A percentile compares a stretch with the other conserved stretches of the same genome.
Evolutionary conservation across 2,113 vertebrate species (phyloP).

Genomic region (Larimichthys crocea): DNA sequence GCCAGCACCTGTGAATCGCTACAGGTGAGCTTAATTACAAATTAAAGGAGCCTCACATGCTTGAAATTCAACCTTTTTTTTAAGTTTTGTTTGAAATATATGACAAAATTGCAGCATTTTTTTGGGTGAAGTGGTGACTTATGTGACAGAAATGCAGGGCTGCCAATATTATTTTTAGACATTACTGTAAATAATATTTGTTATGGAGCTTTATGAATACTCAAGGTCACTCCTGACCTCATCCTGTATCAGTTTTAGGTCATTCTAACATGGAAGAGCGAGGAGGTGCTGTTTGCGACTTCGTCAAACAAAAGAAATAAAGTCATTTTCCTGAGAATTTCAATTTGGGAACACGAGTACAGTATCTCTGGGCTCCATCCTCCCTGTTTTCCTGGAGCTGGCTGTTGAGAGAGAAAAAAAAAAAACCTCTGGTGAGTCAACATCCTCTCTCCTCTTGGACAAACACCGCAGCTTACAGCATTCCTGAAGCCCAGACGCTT

Average conservation of each 20-base stretch:
- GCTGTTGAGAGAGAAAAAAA: conserved; percentile 33
- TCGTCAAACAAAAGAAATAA: background rate
- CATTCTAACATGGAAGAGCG: background rate
- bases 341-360: conserved; percentile 51
- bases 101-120: too few relatives aligned
- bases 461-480: conserved; percentile 56
- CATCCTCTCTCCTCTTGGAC: conserved; percentile 71
- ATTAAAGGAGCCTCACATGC: too few relatives aligned
- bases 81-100: too few relatives aligned
- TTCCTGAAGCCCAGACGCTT: conserved; percentile 51
- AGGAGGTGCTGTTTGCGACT: background rate
- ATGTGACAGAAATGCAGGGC: too few relatives aligned
- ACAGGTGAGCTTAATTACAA: too few relatives aligned
- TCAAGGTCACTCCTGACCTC: too few relatives aligned
- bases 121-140: too few relatives aligned
- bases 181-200: background rate
- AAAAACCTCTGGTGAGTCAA: conserved; percentile 72
- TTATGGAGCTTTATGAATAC: background rate
- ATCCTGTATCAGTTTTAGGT: background rate
- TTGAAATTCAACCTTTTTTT: too few relatives aligned
- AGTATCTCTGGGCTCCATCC: conserved; percentile 65
- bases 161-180: too few relatives aligned
- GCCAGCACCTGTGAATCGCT: too few relatives aligned
- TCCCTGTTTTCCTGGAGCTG: conserved; percentile 66
- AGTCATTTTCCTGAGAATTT: conserved; percentile 8